Evolutionary conservation across 2,797 vertebrate genomes (phyloP).

Genomic region (Macrochelys suwanniensis): DNA sequence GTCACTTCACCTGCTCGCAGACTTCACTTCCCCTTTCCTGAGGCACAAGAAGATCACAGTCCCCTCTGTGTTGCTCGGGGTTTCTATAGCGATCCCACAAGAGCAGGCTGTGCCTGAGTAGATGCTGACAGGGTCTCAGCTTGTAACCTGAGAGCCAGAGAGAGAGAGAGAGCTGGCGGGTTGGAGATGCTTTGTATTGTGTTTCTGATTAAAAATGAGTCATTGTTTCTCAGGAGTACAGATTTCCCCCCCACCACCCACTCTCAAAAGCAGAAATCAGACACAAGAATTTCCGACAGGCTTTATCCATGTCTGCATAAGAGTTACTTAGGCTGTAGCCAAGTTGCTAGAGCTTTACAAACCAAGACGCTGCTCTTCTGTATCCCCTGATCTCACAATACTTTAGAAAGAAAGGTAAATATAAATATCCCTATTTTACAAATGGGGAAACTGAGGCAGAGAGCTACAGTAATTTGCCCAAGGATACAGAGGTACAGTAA

Average conservation of each 20-base stretch:
- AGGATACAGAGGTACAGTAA: background rate
- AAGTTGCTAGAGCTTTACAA: background rate
- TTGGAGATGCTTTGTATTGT: background rate
- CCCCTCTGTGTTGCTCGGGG: background rate
- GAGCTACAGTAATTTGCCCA: background rate
- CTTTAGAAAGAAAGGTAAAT: background rate
- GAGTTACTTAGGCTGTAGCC: rapidly evolving
- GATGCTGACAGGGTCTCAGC: background rate
- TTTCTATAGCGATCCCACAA: background rate
- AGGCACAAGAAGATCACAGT: background rate
- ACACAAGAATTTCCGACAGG: background rate
- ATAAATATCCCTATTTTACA: background rate
- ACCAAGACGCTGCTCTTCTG: background rate
- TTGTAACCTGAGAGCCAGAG: background rate
- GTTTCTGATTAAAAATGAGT: background rate
- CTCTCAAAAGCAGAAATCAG: background rate
- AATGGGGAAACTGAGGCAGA: background rate
- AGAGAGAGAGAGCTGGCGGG: background rate
- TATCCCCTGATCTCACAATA: background rate
- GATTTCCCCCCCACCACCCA: background rate
- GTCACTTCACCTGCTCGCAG: background rate
- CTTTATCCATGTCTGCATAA: background rate
- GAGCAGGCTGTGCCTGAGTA: background rate
- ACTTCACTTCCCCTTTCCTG: background rate
- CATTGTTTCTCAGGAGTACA: background rate